phyloP scores from a whole-genome alignment of 2,113 vertebrate genomes.

The Axis porcinus region DNA sequence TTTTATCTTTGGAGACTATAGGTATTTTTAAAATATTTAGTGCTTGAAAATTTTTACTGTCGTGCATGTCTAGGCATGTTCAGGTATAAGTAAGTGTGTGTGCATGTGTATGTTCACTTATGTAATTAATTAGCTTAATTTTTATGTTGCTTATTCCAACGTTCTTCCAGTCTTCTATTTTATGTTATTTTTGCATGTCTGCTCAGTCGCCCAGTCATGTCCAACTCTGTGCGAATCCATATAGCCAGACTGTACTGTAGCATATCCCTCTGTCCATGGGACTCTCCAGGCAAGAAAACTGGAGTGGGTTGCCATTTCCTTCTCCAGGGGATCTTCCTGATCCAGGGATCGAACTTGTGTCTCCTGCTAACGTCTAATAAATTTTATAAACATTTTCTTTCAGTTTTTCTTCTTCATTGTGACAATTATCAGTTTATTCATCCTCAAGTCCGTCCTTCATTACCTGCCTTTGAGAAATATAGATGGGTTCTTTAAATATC shows the following conservation, averaged over 20 bases:
- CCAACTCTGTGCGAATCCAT: background rate
- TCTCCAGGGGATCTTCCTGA: background rate
- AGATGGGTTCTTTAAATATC: background rate
- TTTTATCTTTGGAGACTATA: background rate
- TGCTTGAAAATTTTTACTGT: background rate
- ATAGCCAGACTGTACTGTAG: background rate
- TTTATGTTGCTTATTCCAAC: background rate
- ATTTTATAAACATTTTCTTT: background rate
- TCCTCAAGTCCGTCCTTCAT: background rate
- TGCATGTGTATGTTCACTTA: background rate
- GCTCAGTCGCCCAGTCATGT: background rate
- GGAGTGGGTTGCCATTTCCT: background rate
- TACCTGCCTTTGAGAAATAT: background rate
- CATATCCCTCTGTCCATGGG: background rate
- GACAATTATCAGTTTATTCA: background rate
- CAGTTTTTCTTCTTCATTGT: background rate
- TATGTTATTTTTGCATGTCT: background rate
- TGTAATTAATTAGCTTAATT: background rate
- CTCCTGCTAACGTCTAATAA: background rate
- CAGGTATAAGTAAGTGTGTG: background rate
- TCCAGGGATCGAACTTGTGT: rapidly evolving
- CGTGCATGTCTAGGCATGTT: rapidly evolving
- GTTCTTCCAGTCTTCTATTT: background rate
- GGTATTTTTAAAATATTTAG: background rate
- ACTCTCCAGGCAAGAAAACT: background rate